These are phyloP conservation scores for Antidorcas marsupialis DNA, from an alignment of 2,113 vertebrate species.

Conservation along the genomic window DNA sequence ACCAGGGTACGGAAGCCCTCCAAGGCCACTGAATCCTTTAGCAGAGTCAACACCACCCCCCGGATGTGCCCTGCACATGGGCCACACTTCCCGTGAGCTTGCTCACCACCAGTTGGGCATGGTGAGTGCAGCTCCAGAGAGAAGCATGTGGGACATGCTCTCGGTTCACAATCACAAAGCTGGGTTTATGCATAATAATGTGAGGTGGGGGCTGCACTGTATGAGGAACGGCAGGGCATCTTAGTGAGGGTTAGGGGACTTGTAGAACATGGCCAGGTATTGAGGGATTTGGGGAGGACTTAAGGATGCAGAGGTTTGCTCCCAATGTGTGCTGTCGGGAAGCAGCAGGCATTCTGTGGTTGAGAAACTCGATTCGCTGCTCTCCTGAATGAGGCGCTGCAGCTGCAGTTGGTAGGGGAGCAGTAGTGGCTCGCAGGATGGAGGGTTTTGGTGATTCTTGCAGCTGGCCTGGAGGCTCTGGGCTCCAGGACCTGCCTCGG, in stretches of 20 bases:
- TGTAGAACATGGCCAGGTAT: neutral
- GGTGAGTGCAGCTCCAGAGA: neutral
- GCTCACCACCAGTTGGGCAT: neutral
- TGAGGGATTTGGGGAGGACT: neutral
- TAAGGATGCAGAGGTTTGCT: neutral
- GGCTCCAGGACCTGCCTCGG: neutral
- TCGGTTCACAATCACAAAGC: neutral
- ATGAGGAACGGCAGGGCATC: accelerated
- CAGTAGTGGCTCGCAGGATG: accelerated
- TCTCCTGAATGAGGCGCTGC: too few relatives aligned
- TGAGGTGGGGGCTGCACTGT: accelerated
- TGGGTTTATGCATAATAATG: neutral
- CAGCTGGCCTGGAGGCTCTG: accelerated
- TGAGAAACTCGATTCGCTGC: neutral
- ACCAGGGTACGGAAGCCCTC: neutral
- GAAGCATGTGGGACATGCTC: neutral
- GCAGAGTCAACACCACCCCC: neutral
- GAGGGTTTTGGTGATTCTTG: neutral
- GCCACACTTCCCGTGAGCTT: neutral
- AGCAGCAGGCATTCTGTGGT: accelerated
- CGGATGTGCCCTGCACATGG: accelerated
- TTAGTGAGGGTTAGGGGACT: neutral
- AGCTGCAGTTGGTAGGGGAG: neutral
- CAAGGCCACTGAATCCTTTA: neutral
- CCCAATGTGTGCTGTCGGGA: accelerated